Base-by-base conservation (phyloP, 2,113 vertebrate genomes). In the Pygathrix nemaeus region DNA sequence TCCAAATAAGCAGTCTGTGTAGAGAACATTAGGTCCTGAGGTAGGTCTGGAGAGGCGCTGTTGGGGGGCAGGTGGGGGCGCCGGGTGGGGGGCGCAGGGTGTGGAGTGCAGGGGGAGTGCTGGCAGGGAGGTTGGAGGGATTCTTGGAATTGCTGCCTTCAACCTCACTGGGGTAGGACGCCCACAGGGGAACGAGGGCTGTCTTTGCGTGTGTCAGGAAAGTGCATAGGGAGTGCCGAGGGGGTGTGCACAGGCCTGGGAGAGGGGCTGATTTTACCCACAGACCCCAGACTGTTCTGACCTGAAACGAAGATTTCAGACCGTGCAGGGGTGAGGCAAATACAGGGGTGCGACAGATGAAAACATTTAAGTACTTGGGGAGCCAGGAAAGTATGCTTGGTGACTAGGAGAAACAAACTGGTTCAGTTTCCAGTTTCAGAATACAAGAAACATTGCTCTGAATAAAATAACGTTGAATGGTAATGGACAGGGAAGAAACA, bases 221-320 rank as follows among this genome's bases (percentile, higher is more conserved):
- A 97, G 94, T 96, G 95, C 92, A 90, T 50, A 88, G 95, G 95
- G 48, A 16, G 59, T 76, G 79, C 72, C 50, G 76, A 52, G 72
- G 76, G 64, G 40, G 52, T 59, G 20, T 7, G 8, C 50, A 25
- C 50, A 92, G 92, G 43, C 52, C 83, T 27, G 55, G 68, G 59
- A 72, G 52, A n/a, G 52, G 57, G 88, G 40, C 3, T 76, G 20
- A 23, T 2, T 45, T 61, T 72, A 83, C 2, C 45, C 59, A 13
- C 16, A 23, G 55, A 76, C 70, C 70, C 64, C 52, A 30, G 25
- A 30, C n/a, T 68, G 48, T 50, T 86, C 81, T 79, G 52, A 11
- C 78, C 81, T 68, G 89, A 92, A 96, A 57, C 23, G 8, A 35
- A 93, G 59, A 94, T 85, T 98, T 92, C 96, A 57, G 90, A 85